phyloP scores from a whole-genome alignment of 2,888 invertebrate genomes.

The Drosophila putrida region DNA sequence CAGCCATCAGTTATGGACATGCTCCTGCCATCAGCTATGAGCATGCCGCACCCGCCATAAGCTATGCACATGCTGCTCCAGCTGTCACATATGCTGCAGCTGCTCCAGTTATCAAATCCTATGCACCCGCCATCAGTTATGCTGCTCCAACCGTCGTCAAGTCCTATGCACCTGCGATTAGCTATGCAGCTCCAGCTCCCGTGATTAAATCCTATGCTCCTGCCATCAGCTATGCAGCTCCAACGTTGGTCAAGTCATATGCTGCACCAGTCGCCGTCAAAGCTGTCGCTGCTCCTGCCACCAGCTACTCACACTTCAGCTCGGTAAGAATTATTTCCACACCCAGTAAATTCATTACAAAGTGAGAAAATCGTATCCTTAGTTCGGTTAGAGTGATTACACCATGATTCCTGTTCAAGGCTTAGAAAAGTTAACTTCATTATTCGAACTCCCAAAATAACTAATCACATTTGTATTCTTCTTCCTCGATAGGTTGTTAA shows the following conservation, averaged over 20 bases:
- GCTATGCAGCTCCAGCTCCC: slow-evolving; percentile 62
- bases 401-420: neutral
- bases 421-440: neutral
- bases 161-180: slow-evolving; percentile 71
- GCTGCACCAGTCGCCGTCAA: slow-evolving; percentile 68
- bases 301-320: slow-evolving; percentile 88
- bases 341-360: neutral
- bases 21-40: slow-evolving; percentile 41
- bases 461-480: neutral
- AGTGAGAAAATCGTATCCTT: too few relatives aligned
- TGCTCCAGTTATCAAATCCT: slow-evolving; percentile 55
- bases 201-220: slow-evolving; percentile 69
- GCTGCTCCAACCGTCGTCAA: slow-evolving; percentile 46
- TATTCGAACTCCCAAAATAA: neutral
- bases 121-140: slow-evolving; percentile 68
- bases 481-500: slow-evolving; percentile 67
- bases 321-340: slow-evolving; percentile 72
- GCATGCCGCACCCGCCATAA: slow-evolving; percentile 34
- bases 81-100: slow-evolving; percentile 64
- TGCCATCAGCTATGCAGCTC: slow-evolving; percentile 69
- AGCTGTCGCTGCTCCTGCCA: slow-evolving; percentile 83
- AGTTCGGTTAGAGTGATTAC: neutral
- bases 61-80: slow-evolving; percentile 48
- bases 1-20: slow-evolving; percentile 44
- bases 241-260: slow-evolving; percentile 55